phyloP scores from a whole-genome alignment of 1,140 invertebrate genomes.

The Drosophila gunungcola region DNA sequence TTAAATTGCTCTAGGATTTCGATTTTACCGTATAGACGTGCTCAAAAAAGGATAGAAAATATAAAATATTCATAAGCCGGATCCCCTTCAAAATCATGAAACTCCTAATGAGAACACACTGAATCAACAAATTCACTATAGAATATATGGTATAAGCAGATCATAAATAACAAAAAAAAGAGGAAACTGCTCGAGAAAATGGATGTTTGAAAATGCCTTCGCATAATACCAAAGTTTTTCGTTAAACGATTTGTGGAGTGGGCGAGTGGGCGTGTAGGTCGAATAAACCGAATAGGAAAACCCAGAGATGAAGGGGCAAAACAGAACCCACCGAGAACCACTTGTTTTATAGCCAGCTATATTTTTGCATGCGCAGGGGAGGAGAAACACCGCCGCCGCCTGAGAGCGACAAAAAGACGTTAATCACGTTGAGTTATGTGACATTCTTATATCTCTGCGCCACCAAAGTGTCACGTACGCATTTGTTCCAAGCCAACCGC shows the following conservation, averaged over 20 bases:
- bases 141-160: conserved; percentile 1
- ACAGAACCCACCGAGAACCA: conserved; percentile 40
- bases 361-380: conserved; percentile 60
- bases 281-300: conserved; percentile 27
- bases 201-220: conserved; percentile 15
- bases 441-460: conserved; percentile 80
- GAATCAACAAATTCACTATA: not conserved
- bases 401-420: conserved; percentile 72
- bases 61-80: not conserved
- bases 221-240: conserved; percentile 26
- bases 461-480: conserved; percentile 82
- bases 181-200: not conserved
- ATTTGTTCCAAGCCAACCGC: conserved; percentile 69
- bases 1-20: not conserved
- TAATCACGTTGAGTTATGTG: conserved; percentile 82
- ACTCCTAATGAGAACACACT: not conserved
- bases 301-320: conserved; percentile 1
- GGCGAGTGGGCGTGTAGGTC: too few species aligned
- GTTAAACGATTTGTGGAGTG: conserved; percentile 27
- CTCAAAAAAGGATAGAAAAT: not conserved
- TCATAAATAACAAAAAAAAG: conserved; percentile 6
- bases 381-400: conserved; percentile 1
- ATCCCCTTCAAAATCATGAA: not conserved
- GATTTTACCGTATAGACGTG: not conserved
- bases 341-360: conserved; percentile 75